Conservation (phyloP, 2,797 vertebrate genomes). For the Macropus fuliginosus region DNA sequence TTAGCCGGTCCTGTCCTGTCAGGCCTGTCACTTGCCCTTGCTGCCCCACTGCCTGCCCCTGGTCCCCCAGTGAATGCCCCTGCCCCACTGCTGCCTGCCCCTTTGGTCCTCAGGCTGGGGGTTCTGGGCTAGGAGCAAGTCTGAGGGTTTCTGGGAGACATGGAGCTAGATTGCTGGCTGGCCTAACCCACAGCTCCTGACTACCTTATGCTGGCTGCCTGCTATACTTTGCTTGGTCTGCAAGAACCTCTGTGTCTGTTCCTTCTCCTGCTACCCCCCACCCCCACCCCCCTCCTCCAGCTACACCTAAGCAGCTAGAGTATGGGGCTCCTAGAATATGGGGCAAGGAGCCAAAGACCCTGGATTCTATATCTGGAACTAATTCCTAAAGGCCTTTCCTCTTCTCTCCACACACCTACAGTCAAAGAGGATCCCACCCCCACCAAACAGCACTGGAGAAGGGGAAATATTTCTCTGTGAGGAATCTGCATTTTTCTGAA, state of each 20-base stretch:
- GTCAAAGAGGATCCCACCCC: not conserved
- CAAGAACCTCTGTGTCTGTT: not conserved
- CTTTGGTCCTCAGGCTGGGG: conserved; percentile 39
- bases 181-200: not conserved
- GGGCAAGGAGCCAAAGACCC: not conserved
- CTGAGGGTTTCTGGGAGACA: not conserved
- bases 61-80: too few relatives aligned
- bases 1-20: not conserved
- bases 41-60: rapidly evolving
- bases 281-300: too few relatives aligned
- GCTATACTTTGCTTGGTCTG: not conserved
- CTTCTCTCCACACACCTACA: not conserved
- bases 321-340: not conserved
- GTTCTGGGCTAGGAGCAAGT: conserved; percentile 52
- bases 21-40: not conserved
- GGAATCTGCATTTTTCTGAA: not conserved
- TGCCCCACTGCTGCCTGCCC: conserved; percentile 62
- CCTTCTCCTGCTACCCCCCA: not conserved
- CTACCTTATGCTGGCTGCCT: not conserved
- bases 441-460: not conserved
- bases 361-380: not conserved
- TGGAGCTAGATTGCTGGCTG: not conserved
- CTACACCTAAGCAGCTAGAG: not conserved
- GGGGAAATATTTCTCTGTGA: not conserved
- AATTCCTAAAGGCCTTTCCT: not conserved